Percentiles rank a stretch among this genome's conserved stretches.
phyloP scores from a whole-genome alignment of 2,888 invertebrate genomes.

The Colletes collaris region DNA sequence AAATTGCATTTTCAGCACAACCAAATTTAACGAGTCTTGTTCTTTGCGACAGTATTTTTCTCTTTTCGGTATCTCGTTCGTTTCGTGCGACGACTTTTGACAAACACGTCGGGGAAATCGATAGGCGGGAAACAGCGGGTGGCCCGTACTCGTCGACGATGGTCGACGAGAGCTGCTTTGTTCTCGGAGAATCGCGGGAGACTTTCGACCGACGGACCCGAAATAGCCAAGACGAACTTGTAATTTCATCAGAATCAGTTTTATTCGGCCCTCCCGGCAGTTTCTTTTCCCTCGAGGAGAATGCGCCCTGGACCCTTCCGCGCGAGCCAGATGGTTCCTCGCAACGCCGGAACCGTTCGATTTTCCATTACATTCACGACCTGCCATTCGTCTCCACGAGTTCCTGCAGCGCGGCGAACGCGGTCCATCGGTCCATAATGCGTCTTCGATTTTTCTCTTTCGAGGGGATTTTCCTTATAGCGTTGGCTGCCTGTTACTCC shows the following conservation, averaged over 20 bases:
- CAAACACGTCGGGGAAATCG: not conserved
- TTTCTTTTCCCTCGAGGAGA: conserved; percentile 43
- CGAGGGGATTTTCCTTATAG: not conserved
- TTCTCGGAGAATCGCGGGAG: not conserved
- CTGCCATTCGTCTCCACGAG: conserved; percentile 39
- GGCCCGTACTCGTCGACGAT: not conserved
- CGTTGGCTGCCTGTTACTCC: not conserved
- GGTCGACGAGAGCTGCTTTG: not conserved
- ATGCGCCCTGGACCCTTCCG: conserved; percentile 27
- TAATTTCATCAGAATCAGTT: conserved; percentile 57
- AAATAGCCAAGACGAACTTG: conserved; percentile 38
- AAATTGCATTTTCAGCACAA: too few species aligned
- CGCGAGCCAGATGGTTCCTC: conserved; percentile 44
- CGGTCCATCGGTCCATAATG: conserved; percentile 19
- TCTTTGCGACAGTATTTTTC: too few species aligned
- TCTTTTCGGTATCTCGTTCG: too few species aligned
- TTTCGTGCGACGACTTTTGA: too few species aligned
- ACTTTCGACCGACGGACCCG: not conserved
- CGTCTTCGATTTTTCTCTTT: conserved; percentile 5
- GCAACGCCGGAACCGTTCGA: conserved; percentile 7
- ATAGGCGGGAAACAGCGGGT: not conserved
- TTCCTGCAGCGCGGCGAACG: conserved; percentile 6
- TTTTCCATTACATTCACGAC: conserved; percentile 29
- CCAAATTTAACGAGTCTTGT: too few species aligned
- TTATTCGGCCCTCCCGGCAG: conserved; percentile 40